Percentiles rank a stretch among this genome's conserved stretches.
These are phyloP conservation scores for Villa cingulata DNA, from an alignment of 2,888 invertebrate species.

Conservation along the genomic window DNA sequence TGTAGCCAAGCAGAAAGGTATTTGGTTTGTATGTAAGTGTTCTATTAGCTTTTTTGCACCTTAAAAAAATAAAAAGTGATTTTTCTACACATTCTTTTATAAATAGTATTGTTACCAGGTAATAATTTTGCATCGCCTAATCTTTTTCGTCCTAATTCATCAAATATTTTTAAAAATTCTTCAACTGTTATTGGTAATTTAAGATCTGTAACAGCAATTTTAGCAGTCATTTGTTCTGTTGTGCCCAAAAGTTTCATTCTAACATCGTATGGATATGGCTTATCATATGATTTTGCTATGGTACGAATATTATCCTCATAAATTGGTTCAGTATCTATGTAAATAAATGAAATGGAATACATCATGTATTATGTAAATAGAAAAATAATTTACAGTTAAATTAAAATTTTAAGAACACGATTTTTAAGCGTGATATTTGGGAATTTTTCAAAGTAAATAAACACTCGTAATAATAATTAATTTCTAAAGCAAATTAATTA, in stretches of 20 bases:
- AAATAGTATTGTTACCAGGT: conserved; percentile 45
- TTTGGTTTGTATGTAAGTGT: conserved; percentile 52
- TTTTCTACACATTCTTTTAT: too few relatives aligned
- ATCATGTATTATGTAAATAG: not conserved
- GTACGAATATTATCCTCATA: conserved; percentile 43
- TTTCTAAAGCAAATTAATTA: not conserved
- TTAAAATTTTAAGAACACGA: too few relatives aligned
- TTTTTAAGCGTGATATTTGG: not conserved
- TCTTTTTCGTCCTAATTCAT: conserved; percentile 44
- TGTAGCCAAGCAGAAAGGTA: conserved; percentile 72
- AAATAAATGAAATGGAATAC: not conserved
- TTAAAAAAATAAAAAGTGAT: conserved; percentile 11
- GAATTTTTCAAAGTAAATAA: not conserved
- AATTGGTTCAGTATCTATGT: conserved; percentile 1
- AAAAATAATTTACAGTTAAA: too few relatives aligned
- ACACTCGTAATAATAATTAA: not conserved
- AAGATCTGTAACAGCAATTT: conserved; percentile 52
- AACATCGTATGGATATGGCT: conserved; percentile 63
- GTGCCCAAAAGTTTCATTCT: conserved; percentile 66
- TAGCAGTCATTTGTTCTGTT: conserved; percentile 53
- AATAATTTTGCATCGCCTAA: conserved; percentile 48
- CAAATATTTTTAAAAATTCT: conserved; percentile 50
- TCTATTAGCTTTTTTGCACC: conserved; percentile 60
- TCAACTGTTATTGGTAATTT: conserved; percentile 51
- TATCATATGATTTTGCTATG: conserved; percentile 57